Percentiles rank a stretch among this genome's conserved stretches.
Conservation (phyloP, 2,797 vertebrate species). For the Darevskia mixta region DNA sequence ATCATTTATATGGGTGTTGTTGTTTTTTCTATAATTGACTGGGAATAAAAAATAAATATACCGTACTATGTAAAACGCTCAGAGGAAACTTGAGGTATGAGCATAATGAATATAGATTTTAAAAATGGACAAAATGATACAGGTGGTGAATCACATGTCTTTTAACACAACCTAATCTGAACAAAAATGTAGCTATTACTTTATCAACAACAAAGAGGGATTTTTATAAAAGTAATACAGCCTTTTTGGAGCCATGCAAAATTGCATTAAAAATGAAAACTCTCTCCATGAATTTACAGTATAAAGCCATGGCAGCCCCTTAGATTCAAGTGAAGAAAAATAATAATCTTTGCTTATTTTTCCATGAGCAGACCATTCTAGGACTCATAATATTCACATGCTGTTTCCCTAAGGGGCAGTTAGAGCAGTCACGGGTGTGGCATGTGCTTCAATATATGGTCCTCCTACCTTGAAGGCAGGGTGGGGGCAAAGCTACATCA, state of each 20-base stretch:
- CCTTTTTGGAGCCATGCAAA: not conserved
- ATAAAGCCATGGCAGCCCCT: slow-evolving; percentile 40
- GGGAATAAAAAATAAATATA: not conserved
- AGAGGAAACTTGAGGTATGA: not conserved
- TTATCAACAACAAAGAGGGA: not conserved
- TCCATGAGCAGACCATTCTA: slow-evolving; percentile 52
- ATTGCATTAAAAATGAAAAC: not conserved
- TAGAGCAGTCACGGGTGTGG: slow-evolving; percentile 43
- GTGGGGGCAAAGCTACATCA: slow-evolving; percentile 18
- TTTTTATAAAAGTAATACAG: not conserved
- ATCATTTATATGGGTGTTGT: not conserved
- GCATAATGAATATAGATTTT: not conserved
- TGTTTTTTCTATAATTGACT: not conserved
- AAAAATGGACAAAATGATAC: not conserved
- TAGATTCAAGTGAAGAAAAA: not conserved
- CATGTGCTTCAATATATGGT: not conserved
- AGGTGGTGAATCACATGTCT: not conserved
- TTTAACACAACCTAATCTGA: not conserved
- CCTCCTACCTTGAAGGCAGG: slow-evolving; percentile 33
- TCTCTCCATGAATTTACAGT: not conserved
- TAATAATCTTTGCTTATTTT: slow-evolving; percentile 63
- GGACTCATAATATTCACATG: slow-evolving; percentile 47
- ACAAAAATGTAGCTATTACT: not conserved
- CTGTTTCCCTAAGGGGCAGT: slow-evolving; percentile 54
- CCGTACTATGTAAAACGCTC: no score